Percentiles rank a stretch among this genome's conserved stretches.
These are phyloP conservation scores for Anguilla anguilla DNA, from an alignment of 2,797 vertebrate species.

Conservation along the genomic window DNA sequence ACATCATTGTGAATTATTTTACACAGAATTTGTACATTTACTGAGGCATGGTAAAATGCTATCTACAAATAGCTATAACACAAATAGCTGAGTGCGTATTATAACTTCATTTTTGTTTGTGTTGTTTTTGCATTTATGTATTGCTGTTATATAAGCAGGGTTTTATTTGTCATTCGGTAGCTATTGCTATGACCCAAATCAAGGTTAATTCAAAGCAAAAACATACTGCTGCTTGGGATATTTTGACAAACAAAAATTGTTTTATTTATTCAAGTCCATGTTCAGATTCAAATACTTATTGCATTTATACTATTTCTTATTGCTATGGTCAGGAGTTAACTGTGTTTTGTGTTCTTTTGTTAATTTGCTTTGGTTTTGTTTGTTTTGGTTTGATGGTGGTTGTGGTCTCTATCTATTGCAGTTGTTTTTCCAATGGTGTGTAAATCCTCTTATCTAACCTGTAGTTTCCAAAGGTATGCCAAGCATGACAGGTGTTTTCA, in stretches of 20 bases:
- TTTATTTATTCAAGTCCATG: neutral
- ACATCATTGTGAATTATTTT: conserved; percentile 26
- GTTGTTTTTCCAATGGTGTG: neutral
- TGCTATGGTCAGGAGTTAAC: neutral
- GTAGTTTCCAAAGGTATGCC: neutral
- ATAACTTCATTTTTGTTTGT: neutral
- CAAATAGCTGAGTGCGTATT: neutral
- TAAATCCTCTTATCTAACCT: neutral
- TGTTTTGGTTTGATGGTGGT: conserved; percentile 2
- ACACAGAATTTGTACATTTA: neutral
- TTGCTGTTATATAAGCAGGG: neutral
- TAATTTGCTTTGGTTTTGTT: neutral
- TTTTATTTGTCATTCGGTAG: neutral
- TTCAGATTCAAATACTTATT: neutral
- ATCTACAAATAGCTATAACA: neutral
- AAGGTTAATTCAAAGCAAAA: neutral
- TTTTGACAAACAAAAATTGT: neutral
- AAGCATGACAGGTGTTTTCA: conserved; percentile 5
- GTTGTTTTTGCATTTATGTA: neutral
- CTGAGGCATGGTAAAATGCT: no score
- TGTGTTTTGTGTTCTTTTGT: no score
- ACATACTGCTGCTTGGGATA: neutral
- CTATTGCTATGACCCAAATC: neutral
- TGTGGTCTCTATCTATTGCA: neutral
- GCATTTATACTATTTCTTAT: neutral